Evolutionary conservation across 2,113 vertebrate species (phyloP).

Genomic region (Leiothrix lutea): DNA sequence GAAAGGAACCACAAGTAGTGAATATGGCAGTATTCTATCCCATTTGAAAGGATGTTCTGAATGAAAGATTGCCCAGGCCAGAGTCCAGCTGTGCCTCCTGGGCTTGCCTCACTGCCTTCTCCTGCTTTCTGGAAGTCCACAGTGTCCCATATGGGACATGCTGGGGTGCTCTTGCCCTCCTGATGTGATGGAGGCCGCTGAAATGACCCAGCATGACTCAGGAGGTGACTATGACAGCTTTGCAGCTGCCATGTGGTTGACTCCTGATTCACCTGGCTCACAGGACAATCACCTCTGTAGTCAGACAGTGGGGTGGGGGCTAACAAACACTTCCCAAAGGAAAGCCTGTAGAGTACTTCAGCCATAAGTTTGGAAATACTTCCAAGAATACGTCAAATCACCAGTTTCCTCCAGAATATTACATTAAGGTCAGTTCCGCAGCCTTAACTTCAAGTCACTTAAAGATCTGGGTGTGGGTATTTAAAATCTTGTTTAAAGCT

Average conservation of each 20-base stretch:
- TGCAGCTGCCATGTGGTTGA: neutral
- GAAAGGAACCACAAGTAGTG: neutral
- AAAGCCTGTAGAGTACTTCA: neutral
- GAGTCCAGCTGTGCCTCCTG: neutral
- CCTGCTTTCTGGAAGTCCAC: neutral
- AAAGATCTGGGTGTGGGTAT: neutral
- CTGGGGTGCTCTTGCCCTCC: neutral
- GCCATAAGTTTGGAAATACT: neutral
- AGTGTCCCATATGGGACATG: fast-evolving
- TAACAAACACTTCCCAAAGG: neutral
- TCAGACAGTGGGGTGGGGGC: neutral
- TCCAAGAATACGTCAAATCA: neutral
- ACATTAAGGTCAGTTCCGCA: neutral
- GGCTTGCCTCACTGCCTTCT: neutral
- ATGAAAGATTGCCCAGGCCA: neutral
- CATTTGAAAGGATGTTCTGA: neutral
- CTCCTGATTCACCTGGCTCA: neutral
- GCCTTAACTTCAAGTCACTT: neutral
- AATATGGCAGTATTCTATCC: neutral
- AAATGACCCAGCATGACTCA: neutral
- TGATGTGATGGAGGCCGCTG: neutral
- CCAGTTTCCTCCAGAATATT: neutral
- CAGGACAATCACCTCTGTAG: neutral
- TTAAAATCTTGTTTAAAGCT: slow-evolving; percentile 23
- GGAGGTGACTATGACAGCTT: neutral